A percentile compares a stretch with the other conserved stretches of the same genome.
phyloP scores from a whole-genome alignment of 2,113 vertebrate genomes.

The Apteryx owenii region DNA sequence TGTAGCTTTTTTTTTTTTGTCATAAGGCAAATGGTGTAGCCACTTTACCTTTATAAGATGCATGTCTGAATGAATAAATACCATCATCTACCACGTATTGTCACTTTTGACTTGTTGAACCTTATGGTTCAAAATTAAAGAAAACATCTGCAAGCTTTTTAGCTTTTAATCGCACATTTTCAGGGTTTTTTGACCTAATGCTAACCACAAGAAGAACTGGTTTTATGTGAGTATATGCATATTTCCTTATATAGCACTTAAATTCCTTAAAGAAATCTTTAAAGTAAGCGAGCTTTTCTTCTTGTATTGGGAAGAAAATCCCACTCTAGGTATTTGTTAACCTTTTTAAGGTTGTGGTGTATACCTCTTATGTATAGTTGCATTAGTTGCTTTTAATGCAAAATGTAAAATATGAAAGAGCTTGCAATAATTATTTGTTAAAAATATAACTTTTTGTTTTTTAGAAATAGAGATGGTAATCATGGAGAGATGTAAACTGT shows the following conservation, averaged over 20 bases:
- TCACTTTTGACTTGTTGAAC: not conserved
- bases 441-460: not conserved
- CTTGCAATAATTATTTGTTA: not conserved
- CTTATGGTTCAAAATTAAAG: not conserved
- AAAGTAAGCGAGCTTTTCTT: not conserved
- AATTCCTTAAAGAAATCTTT: not conserved
- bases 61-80: not conserved
- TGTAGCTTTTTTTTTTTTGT: not conserved
- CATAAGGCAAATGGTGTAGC: not conserved
- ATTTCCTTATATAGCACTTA: not conserved
- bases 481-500: constrained; percentile 92
- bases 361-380: not conserved
- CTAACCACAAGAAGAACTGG: not conserved
- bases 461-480: constrained; percentile 99
- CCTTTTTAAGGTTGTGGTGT: not conserved
- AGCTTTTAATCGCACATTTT: fast-evolving
- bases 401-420: not conserved
- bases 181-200: not conserved
- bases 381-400: not conserved
- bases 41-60: not conserved
- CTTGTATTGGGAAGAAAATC: not conserved
- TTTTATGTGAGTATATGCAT: not conserved
- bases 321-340: not conserved
- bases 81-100: not conserved
- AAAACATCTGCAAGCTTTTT: not conserved